A percentile compares a stretch with the other conserved stretches of the same genome.
phyloP scores from a whole-genome alignment of 2,888 invertebrate species.

The Periphyllus acericola region DNA sequence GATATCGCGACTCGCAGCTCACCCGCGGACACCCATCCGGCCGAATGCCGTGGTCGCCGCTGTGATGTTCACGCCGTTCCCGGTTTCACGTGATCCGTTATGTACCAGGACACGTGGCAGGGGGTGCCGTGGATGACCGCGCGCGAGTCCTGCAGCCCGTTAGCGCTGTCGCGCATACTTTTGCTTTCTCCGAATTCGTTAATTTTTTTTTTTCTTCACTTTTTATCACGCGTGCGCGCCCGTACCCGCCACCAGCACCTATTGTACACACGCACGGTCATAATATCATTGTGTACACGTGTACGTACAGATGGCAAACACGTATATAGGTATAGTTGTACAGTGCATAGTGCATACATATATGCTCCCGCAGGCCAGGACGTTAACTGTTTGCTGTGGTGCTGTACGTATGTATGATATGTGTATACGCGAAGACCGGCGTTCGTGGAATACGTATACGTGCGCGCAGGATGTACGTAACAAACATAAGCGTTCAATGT shows the following conservation, averaged over 20 bases:
- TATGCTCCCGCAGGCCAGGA: background rate
- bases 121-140: background rate
- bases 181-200: background rate
- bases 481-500: too few species aligned
- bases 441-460: too few species aligned
- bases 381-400: background rate
- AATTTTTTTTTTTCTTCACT: background rate
- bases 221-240: background rate
- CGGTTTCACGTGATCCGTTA: conserved; percentile 53
- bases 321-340: background rate
- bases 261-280: background rate
- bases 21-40: too few species aligned
- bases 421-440: too few species aligned
- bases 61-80: conserved; percentile 24
- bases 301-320: too few species aligned
- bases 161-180: background rate
- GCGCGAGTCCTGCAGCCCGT: background rate
- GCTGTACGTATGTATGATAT: too few species aligned
- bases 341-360: background rate
- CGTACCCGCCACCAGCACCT: background rate
- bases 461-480: too few species aligned
- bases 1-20: too few species aligned
- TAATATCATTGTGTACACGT: background rate
- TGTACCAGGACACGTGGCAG: background rate
- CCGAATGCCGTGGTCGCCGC: too few species aligned